Evolutionary conservation across 1,140 invertebrate genomes (phyloP), one percentile per base, ranked within the genome.

Genomic region (Zaprionus kolodkinae): DNA sequence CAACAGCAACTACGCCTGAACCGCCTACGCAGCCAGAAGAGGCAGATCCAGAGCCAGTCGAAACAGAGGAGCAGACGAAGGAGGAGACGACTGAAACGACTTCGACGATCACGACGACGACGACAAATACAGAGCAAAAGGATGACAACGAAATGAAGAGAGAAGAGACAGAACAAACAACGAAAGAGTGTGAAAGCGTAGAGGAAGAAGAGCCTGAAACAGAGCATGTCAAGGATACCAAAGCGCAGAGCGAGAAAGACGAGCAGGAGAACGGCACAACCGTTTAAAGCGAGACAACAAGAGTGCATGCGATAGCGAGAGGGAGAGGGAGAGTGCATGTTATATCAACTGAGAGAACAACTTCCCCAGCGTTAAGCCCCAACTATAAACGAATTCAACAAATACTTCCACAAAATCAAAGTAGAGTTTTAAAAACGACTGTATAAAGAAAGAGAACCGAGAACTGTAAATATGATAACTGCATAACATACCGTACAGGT

Each of bases 381-480:
- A 62, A 48, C 27, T 21, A 48, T 9, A 50, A 45, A 33, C n/a
- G 43, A 64, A 66, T 35, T 71, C 48, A 43, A 45, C 62, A 17
- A 50, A 56, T 56, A n/a, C 50, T 56, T 45, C 55, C 43, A 60
- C 40, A 25, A 59, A 63, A 52, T 33, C 17, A 84, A 81, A 81
- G 68, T 77, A 78, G 67, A 61, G 73, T 85, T 85, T 84, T 81
- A 77, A 83, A 81, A 86, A 81, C 82, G 82, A 85, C 78, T 86
- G 81, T 79, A 78, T 54, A 73, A 38, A 63, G 45, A 43, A n/a
- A 15, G 45, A 33, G 45, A 40, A 69, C 62, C 36, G 30, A 72
- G 54, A 43, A 72, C 38, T 76, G 67, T 76, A 76, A 62, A 67
- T 76, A 75, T 3, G 40, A 45, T n/a, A n/a, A 45, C 40, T 45